Conservation (phyloP, 2,888 invertebrate species). For the Geophilus truncorum region DNA sequence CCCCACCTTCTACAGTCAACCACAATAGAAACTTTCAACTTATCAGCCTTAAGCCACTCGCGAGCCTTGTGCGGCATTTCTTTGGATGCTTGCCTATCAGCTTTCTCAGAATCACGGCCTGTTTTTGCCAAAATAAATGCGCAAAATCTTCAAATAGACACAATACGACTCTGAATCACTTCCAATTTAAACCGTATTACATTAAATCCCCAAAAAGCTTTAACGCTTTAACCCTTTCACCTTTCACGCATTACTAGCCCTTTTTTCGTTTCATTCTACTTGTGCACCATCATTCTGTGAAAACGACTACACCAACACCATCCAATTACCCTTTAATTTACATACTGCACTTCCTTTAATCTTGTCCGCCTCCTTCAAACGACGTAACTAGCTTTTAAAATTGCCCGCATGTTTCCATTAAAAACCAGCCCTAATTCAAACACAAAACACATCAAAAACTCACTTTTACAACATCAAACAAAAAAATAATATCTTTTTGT, state of each 20-base stretch:
- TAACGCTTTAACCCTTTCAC: too few relatives aligned
- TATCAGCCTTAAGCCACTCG: too few relatives aligned
- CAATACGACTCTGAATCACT: too few relatives aligned
- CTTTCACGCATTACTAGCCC: background rate
- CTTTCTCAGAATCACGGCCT: too few relatives aligned
- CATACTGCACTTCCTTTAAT: background rate
- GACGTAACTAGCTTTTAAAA: background rate
- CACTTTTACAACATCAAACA: background rate
- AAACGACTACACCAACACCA: background rate
- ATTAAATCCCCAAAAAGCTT: too few relatives aligned
- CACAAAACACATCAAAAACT: background rate
- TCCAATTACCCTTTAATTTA: conserved; percentile 1
- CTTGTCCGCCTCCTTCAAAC: conserved; percentile 5
- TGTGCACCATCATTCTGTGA: background rate
- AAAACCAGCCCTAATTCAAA: background rate
- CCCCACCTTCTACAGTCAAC: too few relatives aligned
- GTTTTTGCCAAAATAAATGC: too few relatives aligned
- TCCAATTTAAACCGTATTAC: too few relatives aligned
- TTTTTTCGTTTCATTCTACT: background rate
- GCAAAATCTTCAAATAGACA: too few relatives aligned
- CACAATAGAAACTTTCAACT: too few relatives aligned
- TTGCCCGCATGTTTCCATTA: background rate
- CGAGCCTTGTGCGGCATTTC: too few relatives aligned
- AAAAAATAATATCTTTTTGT: background rate
- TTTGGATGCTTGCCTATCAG: too few relatives aligned